Evolutionary conservation across 1,140 invertebrate species (phyloP), one percentile per base, ranked within the genome.

Genomic region (Eupeodes corollae): DNA sequence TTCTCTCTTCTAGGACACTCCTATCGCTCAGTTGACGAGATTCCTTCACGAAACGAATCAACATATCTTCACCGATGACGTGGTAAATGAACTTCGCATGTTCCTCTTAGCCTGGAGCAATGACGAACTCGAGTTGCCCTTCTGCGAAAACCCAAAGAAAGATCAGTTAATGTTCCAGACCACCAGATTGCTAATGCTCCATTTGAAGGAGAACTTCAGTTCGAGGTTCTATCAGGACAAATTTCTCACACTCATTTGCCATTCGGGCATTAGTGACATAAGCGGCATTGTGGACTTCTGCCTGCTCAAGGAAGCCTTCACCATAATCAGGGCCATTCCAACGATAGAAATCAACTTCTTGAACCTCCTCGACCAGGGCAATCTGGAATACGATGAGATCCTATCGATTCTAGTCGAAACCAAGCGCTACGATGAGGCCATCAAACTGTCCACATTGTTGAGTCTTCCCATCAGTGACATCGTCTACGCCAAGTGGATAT

Each of bases 401-500:
- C 52, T 63, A 14, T 49, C 56, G 3, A 53, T 47, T 1, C 47
- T 68, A 2, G 52, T 56, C 8, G 61, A 56, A 9, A 56, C 55
- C 6, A 52, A 57, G 12, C 55, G 59, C n/a, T 68, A 61, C 35
- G 56, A 63, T 16, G 46, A 56, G 19, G 66, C 66, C 2, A 51
- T 68, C 13, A 54, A 64, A 32, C 31, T 68, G 43, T 58, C 63
- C 6, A 49, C 55, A 9, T 21, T 68, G 42, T 42, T 68, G 30
- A 56, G 62, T 32, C 15, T 62, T 6, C 59, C 66, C 0, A 52
- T 68, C 14, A 58, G 58, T 16, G 56, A 67, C 40, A 68, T 68
- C 11, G 52, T 68, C 10, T 68, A 61, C 44, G 51, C 54, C 8
- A 65, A 64, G 40, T 68, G 66, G 66, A 33, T 67, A n/a, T 53